Evolutionary conservation across 1,140 invertebrate species (phyloP), one percentile per base, ranked within the genome.

Genomic region (Saccostrea glomerata): DNA sequence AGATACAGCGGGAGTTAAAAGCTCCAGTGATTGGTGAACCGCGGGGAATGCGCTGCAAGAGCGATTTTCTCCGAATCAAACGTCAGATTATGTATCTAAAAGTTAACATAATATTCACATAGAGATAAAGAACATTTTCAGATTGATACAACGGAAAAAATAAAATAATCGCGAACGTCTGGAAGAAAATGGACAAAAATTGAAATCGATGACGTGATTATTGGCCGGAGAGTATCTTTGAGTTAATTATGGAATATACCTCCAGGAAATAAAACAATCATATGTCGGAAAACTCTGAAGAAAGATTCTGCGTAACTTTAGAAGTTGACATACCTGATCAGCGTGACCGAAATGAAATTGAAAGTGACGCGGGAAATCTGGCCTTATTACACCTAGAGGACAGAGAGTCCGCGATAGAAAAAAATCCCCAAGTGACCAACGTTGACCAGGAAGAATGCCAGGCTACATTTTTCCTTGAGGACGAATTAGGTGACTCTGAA

Each of bases 91-190:
- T n/a, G 70, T 30, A 77, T 77, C 70, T 25, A 36, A 77, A 77
- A 77, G 70, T 77, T 77, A 77, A 77, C 70, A 77, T 77, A 77
- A 77, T 77, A 77, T 77, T 77, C 70, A 77, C 70, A 77, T 77
- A 30, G 70, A 77, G 70, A 77, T 77, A 77, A 77, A 77, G 70
- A 77, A 36, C 70, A 77, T 77, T 77, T 77, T 77, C 70, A 77
- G 70, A 30, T 77, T 77, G 25, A 77, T 77, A 77, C 70, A 36
- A 30, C 60, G 3, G 25, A 77, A 23, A 9, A 77, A 12, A 77
- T 25, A 30, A 23, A 77, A 77, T 36, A 15, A 36, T 36, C 25
- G 23, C 70, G 11, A 36, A 36, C 25, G 13, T 30, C 25, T 30
- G 15, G 70, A 36, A 77, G 25, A 30, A 73, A 36, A 77, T 77